A percentile compares a stretch with the other conserved stretches of the same genome.
Evolutionary conservation across 2,797 vertebrate species (phyloP).

Genomic region (Enteromius anoplus): DNA sequence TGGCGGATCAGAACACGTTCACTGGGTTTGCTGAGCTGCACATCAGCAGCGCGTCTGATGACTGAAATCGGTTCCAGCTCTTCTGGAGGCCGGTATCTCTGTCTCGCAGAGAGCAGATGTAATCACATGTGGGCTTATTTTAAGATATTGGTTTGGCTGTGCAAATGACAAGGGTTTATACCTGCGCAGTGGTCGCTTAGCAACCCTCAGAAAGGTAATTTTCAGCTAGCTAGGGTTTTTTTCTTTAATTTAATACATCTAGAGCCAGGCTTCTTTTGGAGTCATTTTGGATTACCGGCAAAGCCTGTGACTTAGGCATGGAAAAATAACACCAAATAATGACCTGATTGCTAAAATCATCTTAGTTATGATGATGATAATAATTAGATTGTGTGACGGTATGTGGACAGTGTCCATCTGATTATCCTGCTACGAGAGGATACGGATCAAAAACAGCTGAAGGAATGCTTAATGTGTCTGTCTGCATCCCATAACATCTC

Average conservation of each 20-base stretch:
- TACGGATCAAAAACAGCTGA: neutral
- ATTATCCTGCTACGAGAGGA: neutral
- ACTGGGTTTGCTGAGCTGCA: neutral
- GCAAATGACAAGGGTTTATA: slow-evolving; percentile 74
- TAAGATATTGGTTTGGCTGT: slow-evolving; percentile 78
- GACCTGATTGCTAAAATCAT: slow-evolving; percentile 10
- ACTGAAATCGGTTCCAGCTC: slow-evolving; percentile 27
- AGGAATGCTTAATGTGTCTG: slow-evolving; percentile 44
- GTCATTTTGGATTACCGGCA: slow-evolving; percentile 7
- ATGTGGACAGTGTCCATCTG: neutral
- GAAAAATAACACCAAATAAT: slow-evolving; percentile 23
- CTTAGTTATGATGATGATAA: slow-evolving; percentile 16
- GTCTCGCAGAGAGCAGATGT: slow-evolving; percentile 50
- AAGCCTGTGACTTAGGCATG: slow-evolving; percentile 14
- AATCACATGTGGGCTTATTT: slow-evolving; percentile 72
- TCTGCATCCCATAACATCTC: slow-evolving; percentile 32
- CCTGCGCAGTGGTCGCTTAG: slow-evolving; percentile 76
- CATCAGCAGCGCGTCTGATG: neutral
- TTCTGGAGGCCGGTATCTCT: slow-evolving; percentile 52
- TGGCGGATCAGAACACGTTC: neutral
- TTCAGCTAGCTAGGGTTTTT: slow-evolving; percentile 66
- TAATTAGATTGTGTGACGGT: neutral
- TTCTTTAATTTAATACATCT: slow-evolving; percentile 29
- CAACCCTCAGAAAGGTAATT: slow-evolving; percentile 74
- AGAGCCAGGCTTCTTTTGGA: neutral